Conservation (phyloP, 2,888 invertebrate species). For the Rotaria magnacalcarata region DNA sequence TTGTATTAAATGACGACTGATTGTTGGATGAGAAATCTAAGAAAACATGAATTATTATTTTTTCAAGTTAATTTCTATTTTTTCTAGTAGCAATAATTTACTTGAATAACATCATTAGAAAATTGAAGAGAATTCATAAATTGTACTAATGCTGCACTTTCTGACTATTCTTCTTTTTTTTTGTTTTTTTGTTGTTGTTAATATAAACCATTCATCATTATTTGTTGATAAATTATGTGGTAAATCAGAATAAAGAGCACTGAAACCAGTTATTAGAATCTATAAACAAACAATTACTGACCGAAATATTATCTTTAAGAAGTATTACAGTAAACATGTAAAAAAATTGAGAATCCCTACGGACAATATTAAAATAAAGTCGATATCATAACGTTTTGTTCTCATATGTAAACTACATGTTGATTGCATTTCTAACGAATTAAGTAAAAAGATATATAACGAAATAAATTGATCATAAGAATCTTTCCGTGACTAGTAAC, state of each 20-base stretch:
- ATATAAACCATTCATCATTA: conserved; percentile 71
- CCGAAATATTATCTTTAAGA: no score
- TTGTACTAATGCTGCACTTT: conserved; percentile 76
- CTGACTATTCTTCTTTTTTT: conserved; percentile 79
- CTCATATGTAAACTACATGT: no score
- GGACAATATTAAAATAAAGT: no score
- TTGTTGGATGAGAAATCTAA: conserved; percentile 77
- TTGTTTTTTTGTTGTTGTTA: no score
- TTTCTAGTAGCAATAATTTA: conserved; percentile 48
- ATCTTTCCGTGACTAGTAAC: no score
- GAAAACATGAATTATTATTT: conserved; percentile 12
- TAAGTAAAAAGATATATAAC: no score
- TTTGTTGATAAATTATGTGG: conserved; percentile 72
- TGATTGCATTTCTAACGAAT: no score
- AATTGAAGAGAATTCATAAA: conserved; percentile 91
- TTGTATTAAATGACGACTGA: conserved; percentile 79
- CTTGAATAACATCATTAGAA: conserved; percentile 88
- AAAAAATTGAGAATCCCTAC: no score
- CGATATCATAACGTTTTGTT: no score
- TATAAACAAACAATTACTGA: conserved; percentile 50
- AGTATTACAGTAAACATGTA: no score
- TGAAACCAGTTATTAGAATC: conserved; percentile 74
- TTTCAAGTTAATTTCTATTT: not conserved
- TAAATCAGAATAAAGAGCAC: conserved; percentile 84
- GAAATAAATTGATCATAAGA: no score